These are phyloP conservation scores for Drymodes brunneopygia DNA, from an alignment of 2,113 vertebrate genomes.

Conservation along the genomic window DNA sequence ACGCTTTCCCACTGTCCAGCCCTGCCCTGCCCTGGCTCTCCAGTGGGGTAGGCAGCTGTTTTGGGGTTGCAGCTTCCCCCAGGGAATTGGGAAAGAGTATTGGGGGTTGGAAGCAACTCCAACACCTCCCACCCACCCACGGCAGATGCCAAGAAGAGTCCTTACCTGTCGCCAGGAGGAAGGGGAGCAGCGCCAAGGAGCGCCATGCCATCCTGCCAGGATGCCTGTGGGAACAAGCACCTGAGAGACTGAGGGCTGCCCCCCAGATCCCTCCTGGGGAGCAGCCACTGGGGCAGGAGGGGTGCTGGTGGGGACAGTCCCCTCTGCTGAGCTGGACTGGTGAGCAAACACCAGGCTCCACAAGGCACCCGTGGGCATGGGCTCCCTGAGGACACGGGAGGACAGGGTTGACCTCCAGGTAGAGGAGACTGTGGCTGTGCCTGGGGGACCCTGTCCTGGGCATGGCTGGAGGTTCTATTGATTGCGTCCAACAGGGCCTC, in stretches of 20 bases:
- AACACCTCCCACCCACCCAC: accelerated
- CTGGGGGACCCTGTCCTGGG: not conserved
- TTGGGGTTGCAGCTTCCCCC: not conserved
- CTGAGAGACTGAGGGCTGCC: not conserved
- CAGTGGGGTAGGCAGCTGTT: not conserved
- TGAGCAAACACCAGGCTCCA: not conserved
- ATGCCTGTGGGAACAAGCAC: not conserved
- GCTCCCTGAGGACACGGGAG: not conserved
- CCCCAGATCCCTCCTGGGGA: not conserved
- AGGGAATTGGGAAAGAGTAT: accelerated
- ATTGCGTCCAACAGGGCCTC: accelerated
- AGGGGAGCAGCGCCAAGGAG: not conserved
- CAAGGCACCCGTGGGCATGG: accelerated
- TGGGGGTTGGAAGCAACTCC: not conserved
- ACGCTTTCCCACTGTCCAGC: accelerated
- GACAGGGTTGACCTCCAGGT: not conserved
- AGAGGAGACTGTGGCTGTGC: not conserved
- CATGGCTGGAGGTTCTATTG: not conserved
- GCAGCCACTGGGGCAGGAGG: not conserved
- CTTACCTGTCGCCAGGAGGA: constrained; percentile 37
- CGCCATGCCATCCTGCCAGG: not conserved
- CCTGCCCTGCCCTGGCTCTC: not conserved
- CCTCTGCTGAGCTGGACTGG: not conserved
- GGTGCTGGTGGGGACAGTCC: not conserved
- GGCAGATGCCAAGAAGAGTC: not conserved